These are phyloP conservation scores for Macrophya alboannulata DNA, from an alignment of 2,888 invertebrate genomes.

Conservation along the genomic window DNA sequence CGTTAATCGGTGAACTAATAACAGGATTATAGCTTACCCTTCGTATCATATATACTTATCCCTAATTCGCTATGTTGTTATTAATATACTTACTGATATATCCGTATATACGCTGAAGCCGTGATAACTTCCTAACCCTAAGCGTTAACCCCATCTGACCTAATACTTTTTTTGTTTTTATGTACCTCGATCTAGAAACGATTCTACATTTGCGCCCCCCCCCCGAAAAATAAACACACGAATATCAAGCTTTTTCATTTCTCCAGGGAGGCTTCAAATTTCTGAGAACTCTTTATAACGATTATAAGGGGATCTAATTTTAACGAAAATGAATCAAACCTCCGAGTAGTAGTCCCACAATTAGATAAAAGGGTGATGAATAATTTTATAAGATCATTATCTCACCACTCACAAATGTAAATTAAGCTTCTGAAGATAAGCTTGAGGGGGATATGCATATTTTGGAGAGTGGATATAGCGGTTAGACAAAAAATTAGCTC, in stretches of 20 bases:
- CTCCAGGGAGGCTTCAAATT: neutral
- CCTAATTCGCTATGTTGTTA: conserved; percentile 78
- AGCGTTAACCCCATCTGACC: conserved; percentile 25
- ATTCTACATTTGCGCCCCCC: conserved; percentile 1
- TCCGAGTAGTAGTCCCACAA: neutral
- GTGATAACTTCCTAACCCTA: conserved; percentile 52
- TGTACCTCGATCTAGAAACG: neutral
- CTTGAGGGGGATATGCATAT: neutral
- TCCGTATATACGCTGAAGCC: conserved; percentile 22
- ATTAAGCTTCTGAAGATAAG: conserved; percentile 1
- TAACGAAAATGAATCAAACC: neutral
- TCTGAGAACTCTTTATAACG: neutral
- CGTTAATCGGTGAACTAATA: conserved; percentile 79
- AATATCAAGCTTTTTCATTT: neutral
- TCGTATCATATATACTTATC: conserved; percentile 77
- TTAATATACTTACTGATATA: conserved; percentile 69
- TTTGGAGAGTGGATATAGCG: neutral
- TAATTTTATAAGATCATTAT: conserved; percentile 10
- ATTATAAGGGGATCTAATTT: neutral
- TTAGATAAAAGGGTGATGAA: conserved; percentile 6
- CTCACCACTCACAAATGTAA: neutral
- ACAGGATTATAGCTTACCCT: conserved; percentile 77
- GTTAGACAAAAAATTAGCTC: neutral
- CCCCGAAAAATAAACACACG: conserved; percentile 18
- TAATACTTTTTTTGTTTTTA: neutral